Base-by-base conservation (phyloP, 2,888 invertebrate genomes). In the Philereme transversata region DNA sequence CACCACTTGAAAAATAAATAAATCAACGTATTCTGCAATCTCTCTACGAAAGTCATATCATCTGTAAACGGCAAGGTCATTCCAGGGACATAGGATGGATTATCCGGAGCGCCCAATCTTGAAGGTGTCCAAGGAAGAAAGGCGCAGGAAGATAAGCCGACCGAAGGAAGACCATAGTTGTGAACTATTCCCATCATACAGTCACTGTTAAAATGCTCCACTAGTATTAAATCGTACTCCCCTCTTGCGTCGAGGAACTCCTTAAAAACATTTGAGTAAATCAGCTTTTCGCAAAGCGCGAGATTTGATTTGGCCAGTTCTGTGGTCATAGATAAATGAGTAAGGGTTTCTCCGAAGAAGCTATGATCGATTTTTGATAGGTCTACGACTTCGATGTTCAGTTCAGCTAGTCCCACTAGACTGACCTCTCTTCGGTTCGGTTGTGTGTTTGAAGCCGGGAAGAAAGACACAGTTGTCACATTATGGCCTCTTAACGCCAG, bases 201-300 rank as follows among this genome's bases (percentile, higher is more conserved):
- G 62, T 93, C 90, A 22, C 86, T 86, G 63, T 90, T 91, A 69
- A 93, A 93, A 53, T 81, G 82, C 62, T 93, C 93, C 4, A 84
- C 83, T 11, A 94, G 64, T 8, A 93, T 78, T 1, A 93, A 58
- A 66, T 94, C 93, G 60, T 89, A 93, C n/a, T 82, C 74, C 4
- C 77, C 82, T 53, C 79, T 62, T 0, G 71, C 78, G 9, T 78
- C 71, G 4, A 86, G 68, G 36, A 87, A 80, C 60, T 82, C 78
- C 43, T 76, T 69, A 45, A 90, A 79, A 4, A 74, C 62, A 0
- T 80, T 68, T 5, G 82, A 74, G 11, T 75, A 72, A 0, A 92
- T 55, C 3, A 78, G 64, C 5, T 48, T 67, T 44, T 79, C 72
- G 60, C 93, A 93, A 0, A 77, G 35, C 2, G 67, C 5, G 3